A percentile compares a stretch with the other conserved stretches of the same genome.
phyloP scores from a whole-genome alignment of 2,797 vertebrate genomes.

The Onychomys leucogaster region DNA sequence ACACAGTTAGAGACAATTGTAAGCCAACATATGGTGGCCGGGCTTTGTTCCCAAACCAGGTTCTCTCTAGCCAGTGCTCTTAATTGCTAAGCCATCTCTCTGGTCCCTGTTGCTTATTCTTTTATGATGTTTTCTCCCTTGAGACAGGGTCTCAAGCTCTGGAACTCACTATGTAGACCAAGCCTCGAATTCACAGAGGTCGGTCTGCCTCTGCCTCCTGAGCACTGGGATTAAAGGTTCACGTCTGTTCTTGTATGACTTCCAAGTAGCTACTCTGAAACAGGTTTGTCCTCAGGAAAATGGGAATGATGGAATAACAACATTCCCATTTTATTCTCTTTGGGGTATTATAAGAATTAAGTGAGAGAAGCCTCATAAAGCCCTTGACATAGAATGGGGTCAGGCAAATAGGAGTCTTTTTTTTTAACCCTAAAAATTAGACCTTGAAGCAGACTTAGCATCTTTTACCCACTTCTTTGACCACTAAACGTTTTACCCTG shows the following conservation, averaged over 20 bases:
- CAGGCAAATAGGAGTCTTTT: slow-evolving; percentile 49
- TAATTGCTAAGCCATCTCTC: neutral
- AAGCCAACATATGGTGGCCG: neutral
- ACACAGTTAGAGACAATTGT: neutral
- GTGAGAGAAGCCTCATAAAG: slow-evolving; percentile 27
- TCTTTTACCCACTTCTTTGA: neutral
- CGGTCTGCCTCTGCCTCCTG: neutral
- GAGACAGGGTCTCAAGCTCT: neutral
- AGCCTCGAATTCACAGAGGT: neutral
- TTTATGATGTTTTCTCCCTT: neutral
- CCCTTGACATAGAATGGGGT: neutral
- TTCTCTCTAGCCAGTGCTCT: neutral
- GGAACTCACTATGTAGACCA: neutral
- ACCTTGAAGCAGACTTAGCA: neutral
- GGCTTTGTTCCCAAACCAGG: neutral
- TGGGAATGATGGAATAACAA: neutral
- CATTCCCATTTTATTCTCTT: neutral
- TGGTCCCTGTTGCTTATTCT: neutral
- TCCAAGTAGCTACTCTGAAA: neutral
- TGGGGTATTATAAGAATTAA: slow-evolving; percentile 51
- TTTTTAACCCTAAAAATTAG: slow-evolving; percentile 40
- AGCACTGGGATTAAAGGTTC: neutral
- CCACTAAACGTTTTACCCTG: slow-evolving; percentile 37
- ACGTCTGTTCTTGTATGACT: neutral
- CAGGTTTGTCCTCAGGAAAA: slow-evolving; percentile 1